Evolutionary conservation across 2,113 vertebrate species (phyloP).

Genomic region (Dicerorhinus sumatrensis): DNA sequence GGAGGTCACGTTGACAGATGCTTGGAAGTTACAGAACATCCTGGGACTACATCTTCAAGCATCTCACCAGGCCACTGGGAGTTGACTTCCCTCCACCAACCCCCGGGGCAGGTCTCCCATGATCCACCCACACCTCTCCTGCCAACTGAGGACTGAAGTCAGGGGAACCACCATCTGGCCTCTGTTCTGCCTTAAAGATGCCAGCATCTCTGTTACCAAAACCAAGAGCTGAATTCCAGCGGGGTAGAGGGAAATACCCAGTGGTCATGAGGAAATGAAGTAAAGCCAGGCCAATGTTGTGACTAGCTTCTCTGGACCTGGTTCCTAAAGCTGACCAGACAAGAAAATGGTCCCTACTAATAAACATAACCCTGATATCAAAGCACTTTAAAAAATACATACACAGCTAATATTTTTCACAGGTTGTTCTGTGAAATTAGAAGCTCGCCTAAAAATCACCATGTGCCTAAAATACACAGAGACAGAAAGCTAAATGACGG

Average conservation of each 20-base stretch:
- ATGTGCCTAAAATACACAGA: accelerated
- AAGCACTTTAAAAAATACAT: not conserved
- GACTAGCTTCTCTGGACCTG: not conserved
- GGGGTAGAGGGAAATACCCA: not conserved
- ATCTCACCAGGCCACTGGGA: not conserved
- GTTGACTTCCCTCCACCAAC: accelerated
- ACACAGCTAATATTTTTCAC: not conserved
- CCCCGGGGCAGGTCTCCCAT: too few species aligned
- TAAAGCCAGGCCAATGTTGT: accelerated
- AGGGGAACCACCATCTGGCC: accelerated
- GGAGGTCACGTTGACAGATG: accelerated
- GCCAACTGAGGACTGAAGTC: not conserved
- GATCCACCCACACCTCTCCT: not conserved
- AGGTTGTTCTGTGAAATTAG: not conserved
- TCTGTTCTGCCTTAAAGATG: not conserved
- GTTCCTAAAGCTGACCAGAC: not conserved
- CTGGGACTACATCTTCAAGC: not conserved
- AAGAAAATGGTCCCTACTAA: not conserved
- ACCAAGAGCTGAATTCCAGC: accelerated
- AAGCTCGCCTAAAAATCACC: not conserved
- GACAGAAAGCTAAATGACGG: too few species aligned
- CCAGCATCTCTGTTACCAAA: not conserved
- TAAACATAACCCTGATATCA: not conserved
- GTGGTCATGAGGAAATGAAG: not conserved
- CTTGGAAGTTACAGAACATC: not conserved